Conservation (phyloP, 2,113 vertebrate species). For the Ornithorhynchus anatinus region DNA sequence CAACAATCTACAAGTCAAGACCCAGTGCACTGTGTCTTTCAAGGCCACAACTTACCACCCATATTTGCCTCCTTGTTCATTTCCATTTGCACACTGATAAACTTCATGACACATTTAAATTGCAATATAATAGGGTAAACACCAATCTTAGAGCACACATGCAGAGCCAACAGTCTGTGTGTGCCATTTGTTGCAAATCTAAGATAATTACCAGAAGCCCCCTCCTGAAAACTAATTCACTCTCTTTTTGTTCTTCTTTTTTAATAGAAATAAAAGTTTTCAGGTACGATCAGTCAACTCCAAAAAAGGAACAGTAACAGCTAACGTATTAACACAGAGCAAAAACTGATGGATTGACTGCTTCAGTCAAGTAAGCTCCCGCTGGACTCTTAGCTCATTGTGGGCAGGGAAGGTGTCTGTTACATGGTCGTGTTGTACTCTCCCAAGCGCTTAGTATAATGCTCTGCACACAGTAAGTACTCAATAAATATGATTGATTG, state of each 20-base stretch:
- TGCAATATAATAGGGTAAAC: slow-evolving; percentile 84
- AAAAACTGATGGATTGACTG: too few relatives aligned
- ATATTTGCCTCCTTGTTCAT: slow-evolving; percentile 34
- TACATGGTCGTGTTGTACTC: too few relatives aligned
- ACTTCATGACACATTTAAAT: slow-evolving; percentile 80
- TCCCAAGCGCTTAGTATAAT: too few relatives aligned
- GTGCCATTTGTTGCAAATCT: slow-evolving; percentile 91
- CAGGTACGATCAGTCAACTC: slow-evolving; percentile 35
- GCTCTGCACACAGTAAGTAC: too few relatives aligned
- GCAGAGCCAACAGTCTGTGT: slow-evolving; percentile 94
- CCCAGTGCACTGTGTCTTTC: slow-evolving; percentile 39
- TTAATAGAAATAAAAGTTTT: slow-evolving; percentile 28
- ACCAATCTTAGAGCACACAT: slow-evolving; percentile 87
- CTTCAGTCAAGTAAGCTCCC: too few relatives aligned
- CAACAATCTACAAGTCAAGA: slow-evolving; percentile 36
- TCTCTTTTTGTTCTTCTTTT: slow-evolving; percentile 17
- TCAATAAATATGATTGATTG: too few relatives aligned
- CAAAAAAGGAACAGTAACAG: not conserved
- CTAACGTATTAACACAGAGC: fast-evolving
- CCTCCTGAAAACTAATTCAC: slow-evolving; percentile 48
- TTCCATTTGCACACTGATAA: slow-evolving; percentile 70
- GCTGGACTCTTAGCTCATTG: too few relatives aligned
- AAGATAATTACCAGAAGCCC: slow-evolving; percentile 83
- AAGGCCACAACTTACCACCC: slow-evolving; percentile 34
- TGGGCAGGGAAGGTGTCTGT: too few relatives aligned